A percentile compares a stretch with the other conserved stretches of the same genome.
phyloP scores from a whole-genome alignment of 2,888 invertebrate species.

The Lepeophtheirus nordmannii region DNA sequence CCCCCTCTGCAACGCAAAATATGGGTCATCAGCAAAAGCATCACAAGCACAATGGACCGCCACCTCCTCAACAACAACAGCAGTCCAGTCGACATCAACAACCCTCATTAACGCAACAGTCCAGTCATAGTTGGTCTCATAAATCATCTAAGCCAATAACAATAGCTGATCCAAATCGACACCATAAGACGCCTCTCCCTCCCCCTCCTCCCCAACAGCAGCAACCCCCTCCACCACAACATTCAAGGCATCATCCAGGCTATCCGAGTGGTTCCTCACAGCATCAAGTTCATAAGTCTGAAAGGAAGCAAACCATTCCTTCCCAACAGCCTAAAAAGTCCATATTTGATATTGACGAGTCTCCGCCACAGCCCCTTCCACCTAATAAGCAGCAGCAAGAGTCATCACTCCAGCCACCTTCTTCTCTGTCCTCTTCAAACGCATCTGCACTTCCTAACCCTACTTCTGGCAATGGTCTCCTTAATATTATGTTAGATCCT shows the following conservation, averaged over 20 bases:
- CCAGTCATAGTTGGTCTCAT: background rate
- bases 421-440: too few relatives aligned
- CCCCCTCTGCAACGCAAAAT: background rate
- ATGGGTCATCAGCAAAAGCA: background rate
- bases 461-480: too few relatives aligned
- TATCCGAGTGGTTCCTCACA: too few relatives aligned
- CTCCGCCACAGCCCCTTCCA: background rate
- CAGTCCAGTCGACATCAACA: slow-evolving; percentile 7
- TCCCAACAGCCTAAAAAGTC: background rate
- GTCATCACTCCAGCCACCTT: too few relatives aligned
- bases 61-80: slow-evolving; percentile 16
- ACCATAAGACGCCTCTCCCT: too few relatives aligned
- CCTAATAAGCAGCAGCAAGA: too few relatives aligned
- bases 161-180: background rate
- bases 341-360: slow-evolving; percentile 16
- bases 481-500: too few relatives aligned
- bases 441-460: too few relatives aligned
- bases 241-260: too few relatives aligned
- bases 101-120: background rate
- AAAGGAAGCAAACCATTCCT: background rate
- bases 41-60: background rate
- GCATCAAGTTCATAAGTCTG: too few relatives aligned
- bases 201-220: too few relatives aligned
- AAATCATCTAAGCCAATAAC: background rate
- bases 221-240: too few relatives aligned